phyloP scores from a whole-genome alignment of 2,888 invertebrate species.

The Plagodis pulveraria region DNA sequence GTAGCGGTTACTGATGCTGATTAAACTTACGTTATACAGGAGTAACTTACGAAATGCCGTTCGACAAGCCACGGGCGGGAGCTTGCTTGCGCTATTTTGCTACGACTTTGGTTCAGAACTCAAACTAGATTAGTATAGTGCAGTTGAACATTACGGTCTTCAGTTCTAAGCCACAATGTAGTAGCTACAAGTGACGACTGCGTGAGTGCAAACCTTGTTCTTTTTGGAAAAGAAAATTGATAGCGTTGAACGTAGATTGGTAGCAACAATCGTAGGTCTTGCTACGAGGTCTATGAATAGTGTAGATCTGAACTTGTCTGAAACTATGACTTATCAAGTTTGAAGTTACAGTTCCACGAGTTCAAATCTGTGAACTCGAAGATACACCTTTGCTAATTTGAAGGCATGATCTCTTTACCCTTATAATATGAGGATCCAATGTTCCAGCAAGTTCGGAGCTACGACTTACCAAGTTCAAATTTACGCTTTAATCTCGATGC shows the following conservation, averaged over 20 bases:
- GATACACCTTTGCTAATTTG: neutral
- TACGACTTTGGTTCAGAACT: constrained; percentile 33
- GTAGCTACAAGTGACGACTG: no score
- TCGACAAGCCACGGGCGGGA: constrained; percentile 78
- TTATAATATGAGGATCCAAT: no score
- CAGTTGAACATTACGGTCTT: neutral
- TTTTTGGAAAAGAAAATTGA: no score
- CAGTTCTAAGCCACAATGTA: no score
- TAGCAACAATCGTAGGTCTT: no score
- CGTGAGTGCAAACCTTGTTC: no score
- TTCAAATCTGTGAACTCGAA: neutral
- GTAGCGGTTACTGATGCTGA: constrained; percentile 76
- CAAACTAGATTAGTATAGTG: neutral
- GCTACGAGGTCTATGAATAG: no score
- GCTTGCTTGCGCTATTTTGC: constrained; percentile 53
- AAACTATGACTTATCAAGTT: constrained; percentile 30
- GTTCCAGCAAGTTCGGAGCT: neutral
- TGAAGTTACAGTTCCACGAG: no score
- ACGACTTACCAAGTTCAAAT: neutral
- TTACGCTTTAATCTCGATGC: no score
- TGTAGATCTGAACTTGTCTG: no score
- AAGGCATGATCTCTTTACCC: neutral
- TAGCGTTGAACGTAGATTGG: no score
- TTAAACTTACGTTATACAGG: constrained; percentile 80
- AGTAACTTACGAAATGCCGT: constrained; percentile 79